Percentiles rank a stretch among this genome's conserved stretches.
phyloP scores from a whole-genome alignment of 2,113 vertebrate genomes.

The Seriola dumerili region DNA sequence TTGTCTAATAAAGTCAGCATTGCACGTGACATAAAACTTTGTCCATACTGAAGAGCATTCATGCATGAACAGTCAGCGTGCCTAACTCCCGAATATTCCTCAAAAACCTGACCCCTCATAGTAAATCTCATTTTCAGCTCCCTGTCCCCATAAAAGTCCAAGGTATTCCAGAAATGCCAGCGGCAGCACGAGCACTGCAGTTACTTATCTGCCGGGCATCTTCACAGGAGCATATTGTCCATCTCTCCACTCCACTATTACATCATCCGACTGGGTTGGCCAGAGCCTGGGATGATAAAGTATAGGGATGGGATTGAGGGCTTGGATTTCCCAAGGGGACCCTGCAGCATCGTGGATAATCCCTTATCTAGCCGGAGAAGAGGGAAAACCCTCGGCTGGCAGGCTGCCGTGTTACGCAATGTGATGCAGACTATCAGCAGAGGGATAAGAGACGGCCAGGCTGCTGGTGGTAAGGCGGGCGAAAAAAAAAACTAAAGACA shows the following conservation, averaged over 20 bases:
- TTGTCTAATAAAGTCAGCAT: background rate
- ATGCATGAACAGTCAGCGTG: background rate
- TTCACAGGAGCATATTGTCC: background rate
- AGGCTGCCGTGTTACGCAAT: slow-evolving; percentile 43
- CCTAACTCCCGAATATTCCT: background rate
- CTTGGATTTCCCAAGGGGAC: slow-evolving; percentile 36
- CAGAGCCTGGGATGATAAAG: slow-evolving; percentile 36
- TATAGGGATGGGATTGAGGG: slow-evolving; percentile 36
- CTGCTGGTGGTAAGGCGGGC: rapidly evolving
- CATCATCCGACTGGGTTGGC: slow-evolving; percentile 36
- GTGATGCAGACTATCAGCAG: slow-evolving; percentile 16
- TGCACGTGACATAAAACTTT: background rate
- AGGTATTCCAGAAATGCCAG: slow-evolving; percentile 21
- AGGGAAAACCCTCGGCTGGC: slow-evolving; percentile 52
- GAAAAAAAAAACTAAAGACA: background rate
- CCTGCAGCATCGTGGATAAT: slow-evolving; percentile 59
- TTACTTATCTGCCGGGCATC: slow-evolving; percentile 25
- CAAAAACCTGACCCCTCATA: rapidly evolving
- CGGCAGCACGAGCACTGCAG: slow-evolving; percentile 1
- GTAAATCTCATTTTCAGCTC: background rate
- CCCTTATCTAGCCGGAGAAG: slow-evolving; percentile 44
- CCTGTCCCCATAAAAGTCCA: background rate
- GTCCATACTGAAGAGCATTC: background rate
- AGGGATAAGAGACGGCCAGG: slow-evolving; percentile 16
- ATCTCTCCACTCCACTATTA: slow-evolving; percentile 11